Conservation (phyloP, 2,888 invertebrate genomes). For the Pseudoips prasinana region DNA sequence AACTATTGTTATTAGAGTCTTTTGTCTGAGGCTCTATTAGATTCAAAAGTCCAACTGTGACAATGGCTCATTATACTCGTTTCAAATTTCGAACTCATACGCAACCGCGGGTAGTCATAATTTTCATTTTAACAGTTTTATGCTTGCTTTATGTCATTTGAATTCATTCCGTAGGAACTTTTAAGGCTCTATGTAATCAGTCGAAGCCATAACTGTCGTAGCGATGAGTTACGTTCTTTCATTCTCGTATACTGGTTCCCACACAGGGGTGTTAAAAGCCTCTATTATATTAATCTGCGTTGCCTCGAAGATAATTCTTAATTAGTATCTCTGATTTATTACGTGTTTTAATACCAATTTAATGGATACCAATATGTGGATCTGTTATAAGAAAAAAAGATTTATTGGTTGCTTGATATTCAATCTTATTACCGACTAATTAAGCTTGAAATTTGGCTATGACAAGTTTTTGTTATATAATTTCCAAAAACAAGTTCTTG, state of each 20-base stretch:
- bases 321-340: constrained; percentile 41
- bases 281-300: constrained; percentile 47
- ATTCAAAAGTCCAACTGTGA: too few species aligned
- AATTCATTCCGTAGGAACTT: constrained; percentile 29
- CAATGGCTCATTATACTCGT: too few species aligned
- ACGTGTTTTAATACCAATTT: constrained; percentile 8
- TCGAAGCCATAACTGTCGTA: constrained; percentile 49
- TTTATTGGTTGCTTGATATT: too few species aligned
- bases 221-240: constrained; percentile 49
- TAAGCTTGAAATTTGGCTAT: too few species aligned
- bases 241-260: constrained; percentile 42
- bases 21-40: too few species aligned
- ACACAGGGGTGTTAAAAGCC: constrained; percentile 48
- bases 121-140: constrained; percentile 26
- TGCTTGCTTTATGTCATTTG: constrained; percentile 23
- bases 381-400: too few species aligned
- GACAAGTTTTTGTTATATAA: too few species aligned
- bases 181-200: constrained; percentile 43
- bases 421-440: too few species aligned
- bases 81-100: constrained; percentile 11
- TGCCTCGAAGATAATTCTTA: constrained; percentile 39
- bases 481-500: too few species aligned
- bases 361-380: constrained; percentile 1
- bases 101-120: constrained; percentile 17
- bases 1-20: too few species aligned